Evolutionary conservation across 1,140 invertebrate species (phyloP), one percentile per base, ranked within the genome.

Genomic region (Heliothis subflexa): DNA sequence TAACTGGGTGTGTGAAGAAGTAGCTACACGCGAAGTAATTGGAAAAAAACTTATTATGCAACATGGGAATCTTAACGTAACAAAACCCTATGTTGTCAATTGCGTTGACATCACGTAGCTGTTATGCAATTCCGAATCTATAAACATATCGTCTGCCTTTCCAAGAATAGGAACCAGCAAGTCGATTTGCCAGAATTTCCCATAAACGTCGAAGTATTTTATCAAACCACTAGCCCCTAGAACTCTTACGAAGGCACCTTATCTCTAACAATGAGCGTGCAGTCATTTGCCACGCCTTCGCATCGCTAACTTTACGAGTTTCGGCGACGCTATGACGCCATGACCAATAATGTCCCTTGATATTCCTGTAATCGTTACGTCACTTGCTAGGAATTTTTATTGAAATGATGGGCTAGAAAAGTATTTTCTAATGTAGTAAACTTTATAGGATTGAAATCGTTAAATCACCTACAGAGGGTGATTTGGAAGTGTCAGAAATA

Each of bases 201-300:
- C 16, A 12, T 64, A 33, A 40, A 45, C 10, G 12, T 40, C 9
- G 2, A 64, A 7, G 33, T 16, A 16, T 18, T 33, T 40, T 45
- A 64, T 64, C 59, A 45, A 14, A 45, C 40, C n/a, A 45, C 12
- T 64, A 16, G 21, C 21, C 45, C 18, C 62, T 45, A 52, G 18
- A 28, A 52, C 12, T 70, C 12, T 25, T 12, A 12, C n/a, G 10
- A 21, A 40, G 4, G 13, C 25, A 40, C 40, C 66, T 70, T 70
- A 70, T 70, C 66, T 70, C 21, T 70, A 70, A n/a, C n/a, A 52
- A 70, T 50, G 25, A 3, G 13, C 40, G 16, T 66, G 40, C 40
- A 28, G 47, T 70, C 66, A 70, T 70, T 52, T 47, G 66, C 12
- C 66, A 70, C 16, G 47, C 66, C 66, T 70, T 28, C 47, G 66